Conservation (phyloP, 1,140 invertebrate genomes). For the Drosophila kurseongensis region DNA sequence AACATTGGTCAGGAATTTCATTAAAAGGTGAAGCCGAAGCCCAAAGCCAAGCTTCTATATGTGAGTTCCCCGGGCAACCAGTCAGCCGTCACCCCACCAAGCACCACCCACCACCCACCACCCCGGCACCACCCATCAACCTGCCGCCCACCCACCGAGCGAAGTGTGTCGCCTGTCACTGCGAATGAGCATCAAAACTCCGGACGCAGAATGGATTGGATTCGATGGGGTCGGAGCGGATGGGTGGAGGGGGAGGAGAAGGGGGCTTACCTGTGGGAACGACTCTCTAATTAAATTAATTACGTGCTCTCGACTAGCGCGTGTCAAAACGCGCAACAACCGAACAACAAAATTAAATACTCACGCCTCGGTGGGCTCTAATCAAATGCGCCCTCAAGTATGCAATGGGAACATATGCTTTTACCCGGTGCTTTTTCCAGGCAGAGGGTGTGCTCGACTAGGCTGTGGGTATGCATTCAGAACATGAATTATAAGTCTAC, state of each 20-base stretch:
- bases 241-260: neutral
- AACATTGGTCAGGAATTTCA: conserved; percentile 81
- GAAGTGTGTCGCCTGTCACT: conserved; percentile 81
- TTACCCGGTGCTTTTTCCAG: neutral
- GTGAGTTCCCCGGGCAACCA: conserved; percentile 46
- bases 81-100: neutral
- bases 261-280: conserved; percentile 72
- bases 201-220: conserved; percentile 23
- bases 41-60: conserved; percentile 18
- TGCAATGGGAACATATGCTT: conserved; percentile 58
- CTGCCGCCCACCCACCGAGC: conserved; percentile 41
- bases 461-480: neutral
- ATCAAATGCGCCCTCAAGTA: conserved; percentile 79
- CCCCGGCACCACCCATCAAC: conserved; percentile 27
- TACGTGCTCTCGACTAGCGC: conserved; percentile 73
- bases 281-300: conserved; percentile 79
- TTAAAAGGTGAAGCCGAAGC: conserved; percentile 55
- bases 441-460: conserved; percentile 6
- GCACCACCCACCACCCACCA: neutral
- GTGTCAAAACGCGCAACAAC: conserved; percentile 66
- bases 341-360: conserved; percentile 72
- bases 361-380: conserved; percentile 68
- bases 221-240: conserved; percentile 5
- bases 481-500: too few species aligned
- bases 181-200: conserved; percentile 71